These are phyloP conservation scores for Cardiocondyla obscurior DNA, from an alignment of 1,140 invertebrate genomes.

Conservation along the genomic window DNA sequence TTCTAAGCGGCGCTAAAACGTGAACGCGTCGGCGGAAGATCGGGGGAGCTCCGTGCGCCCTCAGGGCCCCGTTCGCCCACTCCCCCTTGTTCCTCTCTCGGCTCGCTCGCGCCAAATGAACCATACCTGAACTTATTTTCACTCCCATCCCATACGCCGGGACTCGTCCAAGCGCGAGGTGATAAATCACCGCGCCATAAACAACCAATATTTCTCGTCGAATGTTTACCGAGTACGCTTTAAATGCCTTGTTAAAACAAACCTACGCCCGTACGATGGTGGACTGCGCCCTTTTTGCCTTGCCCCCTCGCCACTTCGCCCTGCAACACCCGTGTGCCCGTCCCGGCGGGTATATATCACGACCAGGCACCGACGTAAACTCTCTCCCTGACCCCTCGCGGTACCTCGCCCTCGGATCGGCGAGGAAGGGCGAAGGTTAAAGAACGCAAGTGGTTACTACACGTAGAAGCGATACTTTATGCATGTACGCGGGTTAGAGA, in stretches of 20 bases:
- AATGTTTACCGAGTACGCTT: slow-evolving; percentile 84
- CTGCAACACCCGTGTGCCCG: background rate
- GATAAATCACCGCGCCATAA: slow-evolving; percentile 84
- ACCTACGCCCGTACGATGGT: slow-evolving; percentile 78
- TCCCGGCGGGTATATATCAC: slow-evolving; percentile 71
- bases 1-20: slow-evolving; percentile 72
- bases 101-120: slow-evolving; percentile 65
- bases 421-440: slow-evolving; percentile 51
- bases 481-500: slow-evolving; percentile 1
- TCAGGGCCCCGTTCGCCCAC: slow-evolving; percentile 28
- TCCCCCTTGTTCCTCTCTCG: background rate
- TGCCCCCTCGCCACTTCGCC: slow-evolving; percentile 1
- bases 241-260: slow-evolving; percentile 85
- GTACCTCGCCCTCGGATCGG: slow-evolving; percentile 57
- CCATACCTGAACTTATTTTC: slow-evolving; percentile 72
- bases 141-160: slow-evolving; percentile 63
- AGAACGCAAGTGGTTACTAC: slow-evolving; percentile 36
- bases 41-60: slow-evolving; percentile 3
- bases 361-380: slow-evolving; percentile 63
- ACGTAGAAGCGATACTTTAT: slow-evolving; percentile 33
- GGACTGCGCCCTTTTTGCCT: slow-evolving; percentile 67
- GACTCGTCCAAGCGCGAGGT: slow-evolving; percentile 70
- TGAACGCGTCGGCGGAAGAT: slow-evolving; percentile 38
- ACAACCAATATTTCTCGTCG: slow-evolving; percentile 84
- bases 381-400: slow-evolving; percentile 69